phyloP scores from a whole-genome alignment of 2,888 invertebrate genomes.

The Tinea semifulvella region DNA sequence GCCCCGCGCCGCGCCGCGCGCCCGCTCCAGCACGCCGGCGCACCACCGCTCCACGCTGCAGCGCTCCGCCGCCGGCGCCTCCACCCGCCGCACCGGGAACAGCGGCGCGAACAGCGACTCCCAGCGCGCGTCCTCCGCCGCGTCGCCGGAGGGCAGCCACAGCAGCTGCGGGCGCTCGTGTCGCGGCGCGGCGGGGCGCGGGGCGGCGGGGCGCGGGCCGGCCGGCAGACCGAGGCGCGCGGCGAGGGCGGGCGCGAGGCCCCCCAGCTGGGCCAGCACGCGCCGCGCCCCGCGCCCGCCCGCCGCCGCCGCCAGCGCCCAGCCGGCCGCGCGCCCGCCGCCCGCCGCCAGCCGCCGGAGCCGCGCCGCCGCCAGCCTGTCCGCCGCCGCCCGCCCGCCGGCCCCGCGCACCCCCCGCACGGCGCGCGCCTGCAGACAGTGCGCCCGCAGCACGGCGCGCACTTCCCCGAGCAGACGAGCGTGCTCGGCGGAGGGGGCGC shows the following conservation, averaged over 20 bases:
- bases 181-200: not conserved
- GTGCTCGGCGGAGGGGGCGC: slow-evolving; percentile 7
- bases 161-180: slow-evolving; percentile 19
- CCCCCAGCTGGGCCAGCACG: slow-evolving; percentile 17
- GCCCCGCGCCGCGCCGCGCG: slow-evolving; percentile 27
- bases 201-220: slow-evolving; percentile 15
- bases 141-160: slow-evolving; percentile 25
- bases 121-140: slow-evolving; percentile 30
- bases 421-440: slow-evolving; percentile 14
- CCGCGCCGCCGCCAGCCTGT: slow-evolving; percentile 9
- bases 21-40: slow-evolving; percentile 28
- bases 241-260: slow-evolving; percentile 27
- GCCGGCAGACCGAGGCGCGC: slow-evolving; percentile 16
- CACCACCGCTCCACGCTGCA: slow-evolving; percentile 26
- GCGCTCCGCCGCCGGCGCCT: not conserved
- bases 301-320: slow-evolving; percentile 15
- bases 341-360: not conserved
- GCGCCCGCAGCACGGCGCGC: slow-evolving; percentile 19
- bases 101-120: slow-evolving; percentile 24
- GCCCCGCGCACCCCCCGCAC: slow-evolving; percentile 27
- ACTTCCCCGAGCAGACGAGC: slow-evolving; percentile 25
- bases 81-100: slow-evolving; percentile 18
- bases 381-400: slow-evolving; percentile 30
- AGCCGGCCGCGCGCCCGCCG: not conserved
- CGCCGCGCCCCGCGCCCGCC: slow-evolving; percentile 21